phyloP scores from a whole-genome alignment of 2,888 invertebrate species.

The Notodonta ziczac region DNA sequence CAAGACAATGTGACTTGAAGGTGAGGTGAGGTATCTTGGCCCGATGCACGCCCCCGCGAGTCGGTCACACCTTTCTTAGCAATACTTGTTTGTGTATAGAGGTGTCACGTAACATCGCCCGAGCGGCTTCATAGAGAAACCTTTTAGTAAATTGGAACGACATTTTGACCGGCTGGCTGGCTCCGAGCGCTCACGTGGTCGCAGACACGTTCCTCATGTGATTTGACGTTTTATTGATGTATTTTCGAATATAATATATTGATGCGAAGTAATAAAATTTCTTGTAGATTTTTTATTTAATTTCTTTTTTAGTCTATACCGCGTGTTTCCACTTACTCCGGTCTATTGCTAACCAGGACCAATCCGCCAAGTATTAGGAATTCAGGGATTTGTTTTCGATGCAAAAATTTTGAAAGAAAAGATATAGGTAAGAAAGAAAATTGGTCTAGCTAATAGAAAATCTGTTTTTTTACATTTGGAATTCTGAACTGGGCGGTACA shows the following conservation, averaged over 20 bases:
- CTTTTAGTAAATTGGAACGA: conserved; percentile 71
- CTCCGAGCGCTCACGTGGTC: conserved; percentile 33
- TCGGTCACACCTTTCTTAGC: conserved; percentile 52
- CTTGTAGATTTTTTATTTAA: too few relatives aligned
- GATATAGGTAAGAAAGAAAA: too few relatives aligned
- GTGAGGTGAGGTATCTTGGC: conserved; percentile 5
- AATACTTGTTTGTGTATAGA: conserved; percentile 42
- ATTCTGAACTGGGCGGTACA: too few relatives aligned
- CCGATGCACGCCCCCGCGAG: conserved; percentile 34
- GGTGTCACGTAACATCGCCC: conserved; percentile 57
- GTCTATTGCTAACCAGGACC: too few relatives aligned
- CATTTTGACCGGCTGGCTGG: conserved; percentile 47
- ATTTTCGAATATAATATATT: conserved; percentile 5
- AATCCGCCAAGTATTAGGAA: too few relatives aligned
- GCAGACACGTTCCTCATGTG: conserved; percentile 36
- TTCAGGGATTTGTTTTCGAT: too few relatives aligned
- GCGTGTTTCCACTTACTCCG: too few relatives aligned
- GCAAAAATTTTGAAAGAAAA: too few relatives aligned
- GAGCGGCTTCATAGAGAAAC: conserved; percentile 53
- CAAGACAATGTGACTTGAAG: conserved; percentile 27
- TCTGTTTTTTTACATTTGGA: too few relatives aligned
- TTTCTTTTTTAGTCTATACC: too few relatives aligned
- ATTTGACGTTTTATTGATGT: conserved; percentile 37
- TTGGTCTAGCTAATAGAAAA: too few relatives aligned
- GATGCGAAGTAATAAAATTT: not conserved